These are phyloP conservation scores for cattle (Bos taurus) DNA, from an alignment of 2,113 vertebrate genomes.

Conservation along the genomic window ARS-UCD2.0 NC_037332.1:3839001-3839500, in stretches of 20 bases:
- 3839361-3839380: not conserved
- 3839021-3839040: not conserved
- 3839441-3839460: not conserved
- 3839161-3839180: not conserved
- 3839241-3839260: not conserved
- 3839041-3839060: not conserved
- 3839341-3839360: not conserved
- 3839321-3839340: not conserved
- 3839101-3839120: not conserved
- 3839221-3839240: not conserved
- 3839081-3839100: not conserved
- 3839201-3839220: not conserved
- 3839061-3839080: not conserved
- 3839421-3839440: not conserved
- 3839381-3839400: not conserved
- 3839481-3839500: not conserved
- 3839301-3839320: not conserved
- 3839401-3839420: not conserved
- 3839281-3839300: not conserved
- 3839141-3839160: not conserved
- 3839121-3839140: not conserved
- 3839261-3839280: accelerated
- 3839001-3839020: accelerated
- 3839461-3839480: not conserved
- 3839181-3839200: not conserved